Evolutionary conservation across 1,140 invertebrate genomes (phyloP).

Genomic region (Dendrolimus kikuchii): DNA sequence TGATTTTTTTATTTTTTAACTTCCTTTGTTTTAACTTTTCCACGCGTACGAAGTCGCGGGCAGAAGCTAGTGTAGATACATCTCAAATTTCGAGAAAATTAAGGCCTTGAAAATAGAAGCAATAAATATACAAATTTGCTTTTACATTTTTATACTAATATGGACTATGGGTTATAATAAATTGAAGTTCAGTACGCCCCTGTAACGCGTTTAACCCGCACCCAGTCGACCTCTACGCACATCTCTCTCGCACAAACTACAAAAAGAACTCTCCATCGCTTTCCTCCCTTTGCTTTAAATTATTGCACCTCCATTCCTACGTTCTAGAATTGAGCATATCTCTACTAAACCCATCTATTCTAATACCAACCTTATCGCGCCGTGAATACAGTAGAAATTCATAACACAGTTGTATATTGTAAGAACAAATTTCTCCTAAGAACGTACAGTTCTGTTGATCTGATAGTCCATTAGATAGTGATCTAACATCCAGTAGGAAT

Average conservation of each 20-base stretch:
- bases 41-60: no score
- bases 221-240: slow-evolving; percentile 65
- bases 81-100: no score
- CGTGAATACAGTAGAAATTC: slow-evolving; percentile 23
- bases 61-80: no score
- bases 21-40: no score
- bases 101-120: no score
- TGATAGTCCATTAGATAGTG: slow-evolving; percentile 52
- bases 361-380: slow-evolving; percentile 33
- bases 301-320: slow-evolving; percentile 60
- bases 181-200: slow-evolving; percentile 31
- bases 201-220: slow-evolving; percentile 61
- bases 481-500: slow-evolving; percentile 35
- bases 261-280: slow-evolving; percentile 68
- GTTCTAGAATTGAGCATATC: slow-evolving; percentile 40
- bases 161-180: slow-evolving; percentile 12
- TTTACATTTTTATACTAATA: no score
- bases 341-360: slow-evolving; percentile 14
- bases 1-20: no score
- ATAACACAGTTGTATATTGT: slow-evolving; percentile 17
- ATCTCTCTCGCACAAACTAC: slow-evolving; percentile 70
- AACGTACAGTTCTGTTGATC: slow-evolving; percentile 47
- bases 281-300: slow-evolving; percentile 69
- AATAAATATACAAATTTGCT: no score
- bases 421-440: slow-evolving; percentile 55